These are phyloP conservation scores for Cichladusa arquata DNA, from an alignment of 2,113 vertebrate species.

Conservation along the genomic window DNA sequence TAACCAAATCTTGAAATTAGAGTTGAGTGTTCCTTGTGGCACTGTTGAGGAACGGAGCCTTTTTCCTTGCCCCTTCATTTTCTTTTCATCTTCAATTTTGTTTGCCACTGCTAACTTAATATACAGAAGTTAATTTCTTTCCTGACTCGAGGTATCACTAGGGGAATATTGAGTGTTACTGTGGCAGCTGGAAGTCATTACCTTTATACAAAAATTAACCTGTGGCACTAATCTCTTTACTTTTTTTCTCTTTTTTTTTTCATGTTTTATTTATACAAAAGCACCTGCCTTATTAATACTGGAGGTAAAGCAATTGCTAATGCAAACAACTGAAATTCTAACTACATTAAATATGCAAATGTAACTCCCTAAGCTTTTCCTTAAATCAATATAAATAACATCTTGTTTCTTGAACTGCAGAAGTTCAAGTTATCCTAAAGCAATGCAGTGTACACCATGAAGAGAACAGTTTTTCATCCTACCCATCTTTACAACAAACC, in stretches of 20 bases:
- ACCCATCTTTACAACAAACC: background rate
- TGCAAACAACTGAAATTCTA: conserved; percentile 43
- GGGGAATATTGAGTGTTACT: conserved; percentile 57
- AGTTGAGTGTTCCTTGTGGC: background rate
- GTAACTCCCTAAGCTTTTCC: background rate
- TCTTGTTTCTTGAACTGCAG: background rate
- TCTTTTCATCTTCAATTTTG: conserved; percentile 63
- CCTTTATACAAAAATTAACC: conserved; percentile 55
- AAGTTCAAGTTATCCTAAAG: background rate
- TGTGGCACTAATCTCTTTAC: background rate
- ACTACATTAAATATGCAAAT: conserved; percentile 53
- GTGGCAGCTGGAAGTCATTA: conserved; percentile 48
- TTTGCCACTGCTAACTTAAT: conserved; percentile 54
- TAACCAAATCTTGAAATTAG: conserved; percentile 28
- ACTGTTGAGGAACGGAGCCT: background rate
- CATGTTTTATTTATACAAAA: conserved; percentile 23
- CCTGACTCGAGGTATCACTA: conserved; percentile 39
- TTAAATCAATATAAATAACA: conserved; percentile 44
- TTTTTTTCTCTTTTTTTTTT: background rate
- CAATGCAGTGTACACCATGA: background rate
- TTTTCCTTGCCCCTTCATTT: conserved; percentile 27
- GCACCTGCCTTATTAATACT: conserved; percentile 40
- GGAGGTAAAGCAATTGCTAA: background rate
- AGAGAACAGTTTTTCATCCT: background rate
- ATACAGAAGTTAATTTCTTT: conserved; percentile 61